phyloP scores from a whole-genome alignment of 2,888 invertebrate genomes.

The Orthonevra nobilis region DNA sequence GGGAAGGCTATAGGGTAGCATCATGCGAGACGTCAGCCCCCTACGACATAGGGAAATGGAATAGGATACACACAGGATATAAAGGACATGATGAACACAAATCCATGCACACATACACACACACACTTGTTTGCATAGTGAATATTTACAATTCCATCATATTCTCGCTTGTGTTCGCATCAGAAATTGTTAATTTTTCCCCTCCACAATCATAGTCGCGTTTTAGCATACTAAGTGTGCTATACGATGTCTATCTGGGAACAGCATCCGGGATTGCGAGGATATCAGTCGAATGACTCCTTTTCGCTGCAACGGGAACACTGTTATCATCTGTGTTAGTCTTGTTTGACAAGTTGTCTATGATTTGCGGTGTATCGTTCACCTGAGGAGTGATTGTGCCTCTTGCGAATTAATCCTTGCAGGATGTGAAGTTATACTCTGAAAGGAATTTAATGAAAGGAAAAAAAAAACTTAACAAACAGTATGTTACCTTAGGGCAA shows the following conservation, averaged over 20 bases:
- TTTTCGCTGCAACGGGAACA: conserved; percentile 48
- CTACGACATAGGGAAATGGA: conserved; percentile 9
- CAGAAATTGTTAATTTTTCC: conserved; percentile 54
- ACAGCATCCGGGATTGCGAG: neutral
- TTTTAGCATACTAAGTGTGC: conserved; percentile 30
- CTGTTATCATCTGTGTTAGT: conserved; percentile 53
- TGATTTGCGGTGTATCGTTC: conserved; percentile 36
- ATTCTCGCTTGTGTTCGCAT: conserved; percentile 34
- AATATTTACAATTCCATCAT: conserved; percentile 50
- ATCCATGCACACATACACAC: neutral
- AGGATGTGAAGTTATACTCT: conserved; percentile 21
- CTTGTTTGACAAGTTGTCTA: conserved; percentile 57
- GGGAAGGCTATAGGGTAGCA: neutral
- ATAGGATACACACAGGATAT: conserved; percentile 13
- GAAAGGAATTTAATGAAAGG: conserved; percentile 47
- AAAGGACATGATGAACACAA: neutral
- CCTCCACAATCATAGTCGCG: conserved; percentile 1
- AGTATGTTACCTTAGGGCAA: conserved; percentile 26
- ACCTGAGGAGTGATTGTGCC: conserved; percentile 34
- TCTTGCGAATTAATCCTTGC: neutral
- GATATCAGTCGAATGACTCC: conserved; percentile 25
- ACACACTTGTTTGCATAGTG: neutral
- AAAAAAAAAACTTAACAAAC: conserved; percentile 46
- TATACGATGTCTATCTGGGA: neutral
- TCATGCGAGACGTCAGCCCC: conserved; percentile 14